Conservation (phyloP, 2,113 vertebrate species). For the Pangasianodon hypophthalmus region DNA sequence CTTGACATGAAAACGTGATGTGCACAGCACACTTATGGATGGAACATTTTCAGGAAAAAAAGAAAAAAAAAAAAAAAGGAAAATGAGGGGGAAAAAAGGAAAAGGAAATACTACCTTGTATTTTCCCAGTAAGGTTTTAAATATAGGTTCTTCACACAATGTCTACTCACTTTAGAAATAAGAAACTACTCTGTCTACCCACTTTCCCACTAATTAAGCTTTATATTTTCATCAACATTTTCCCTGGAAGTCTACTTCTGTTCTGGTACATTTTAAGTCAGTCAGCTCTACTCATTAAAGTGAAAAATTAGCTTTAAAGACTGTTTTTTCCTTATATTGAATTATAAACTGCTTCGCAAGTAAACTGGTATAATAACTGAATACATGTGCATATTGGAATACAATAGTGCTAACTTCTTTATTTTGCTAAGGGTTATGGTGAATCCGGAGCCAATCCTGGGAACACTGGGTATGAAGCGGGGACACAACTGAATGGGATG, state of each 20-base stretch:
- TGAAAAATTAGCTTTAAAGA: neutral
- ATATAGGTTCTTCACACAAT: neutral
- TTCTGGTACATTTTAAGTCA: neutral
- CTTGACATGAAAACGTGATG: neutral
- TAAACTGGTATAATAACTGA: neutral
- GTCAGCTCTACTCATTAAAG: neutral
- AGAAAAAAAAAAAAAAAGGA: neutral
- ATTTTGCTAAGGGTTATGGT: neutral
- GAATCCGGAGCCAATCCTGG: neutral
- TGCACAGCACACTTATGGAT: neutral
- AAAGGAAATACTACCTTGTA: neutral
- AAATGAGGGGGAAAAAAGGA: neutral
- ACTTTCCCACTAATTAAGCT: neutral
- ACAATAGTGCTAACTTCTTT: neutral
- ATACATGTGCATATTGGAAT: neutral
- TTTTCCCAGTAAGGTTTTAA: neutral
- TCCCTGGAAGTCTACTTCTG: neutral
- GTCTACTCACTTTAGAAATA: neutral
- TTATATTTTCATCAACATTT: neutral
- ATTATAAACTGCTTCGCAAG: neutral
- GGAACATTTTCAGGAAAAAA: neutral
- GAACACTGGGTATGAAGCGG: neutral
- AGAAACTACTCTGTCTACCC: neutral
- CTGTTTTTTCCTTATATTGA: neutral
- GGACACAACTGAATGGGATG: neutral